Conservation (phyloP, 2,888 invertebrate species). For the Spisula solida region DNA sequence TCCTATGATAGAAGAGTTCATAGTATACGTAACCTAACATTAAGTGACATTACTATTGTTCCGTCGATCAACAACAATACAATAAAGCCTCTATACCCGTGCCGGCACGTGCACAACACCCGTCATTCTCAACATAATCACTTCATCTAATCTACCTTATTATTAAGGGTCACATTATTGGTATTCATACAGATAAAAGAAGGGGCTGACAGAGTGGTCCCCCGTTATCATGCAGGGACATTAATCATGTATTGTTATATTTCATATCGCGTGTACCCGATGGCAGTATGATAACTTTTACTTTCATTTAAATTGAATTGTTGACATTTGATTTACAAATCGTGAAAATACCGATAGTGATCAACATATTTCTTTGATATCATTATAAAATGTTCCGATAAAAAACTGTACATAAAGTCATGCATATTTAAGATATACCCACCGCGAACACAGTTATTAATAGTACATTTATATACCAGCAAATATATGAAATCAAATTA, state of each 20-base stretch:
- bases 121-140: background rate
- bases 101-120: background rate
- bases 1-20: too few species aligned
- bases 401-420: background rate
- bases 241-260: slow-evolving; percentile 6
- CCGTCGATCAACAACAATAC: too few species aligned
- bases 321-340: slow-evolving; percentile 18
- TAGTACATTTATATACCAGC: too few species aligned
- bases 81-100: background rate
- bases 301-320: background rate
- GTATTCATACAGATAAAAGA: background rate
- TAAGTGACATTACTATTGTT: too few species aligned
- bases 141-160: background rate
- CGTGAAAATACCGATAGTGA: background rate
- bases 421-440: background rate
- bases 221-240: background rate
- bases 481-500: too few species aligned
- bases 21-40: too few species aligned
- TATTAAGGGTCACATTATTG: background rate
- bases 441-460: background rate
- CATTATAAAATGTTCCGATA: background rate
- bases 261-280: background rate
- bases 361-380: background rate
- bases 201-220: background rate
- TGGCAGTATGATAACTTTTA: background rate